A percentile compares a stretch with the other conserved stretches of the same genome.
Evolutionary conservation across 1,140 invertebrate genomes (phyloP).

Genomic region (Galleria mellonella): DNA sequence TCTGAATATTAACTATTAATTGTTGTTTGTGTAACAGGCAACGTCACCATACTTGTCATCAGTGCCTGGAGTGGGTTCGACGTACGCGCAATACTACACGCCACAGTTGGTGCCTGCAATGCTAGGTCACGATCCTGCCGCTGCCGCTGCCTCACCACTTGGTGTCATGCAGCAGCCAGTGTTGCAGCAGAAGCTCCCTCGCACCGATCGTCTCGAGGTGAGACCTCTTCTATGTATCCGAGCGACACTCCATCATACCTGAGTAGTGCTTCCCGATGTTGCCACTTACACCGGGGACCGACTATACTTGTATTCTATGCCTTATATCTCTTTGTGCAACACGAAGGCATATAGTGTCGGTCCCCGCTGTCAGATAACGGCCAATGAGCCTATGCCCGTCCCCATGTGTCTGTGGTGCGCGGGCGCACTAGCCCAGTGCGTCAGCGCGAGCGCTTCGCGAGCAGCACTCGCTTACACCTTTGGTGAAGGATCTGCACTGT

Average conservation of each 20-base stretch:
- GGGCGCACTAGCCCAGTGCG: slow-evolving; percentile 43
- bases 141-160: slow-evolving; percentile 79
- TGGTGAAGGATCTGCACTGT: slow-evolving; percentile 51
- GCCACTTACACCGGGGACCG: slow-evolving; percentile 43
- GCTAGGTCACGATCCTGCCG: slow-evolving; percentile 88
- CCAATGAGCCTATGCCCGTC: slow-evolving; percentile 34
- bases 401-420: slow-evolving; percentile 47
- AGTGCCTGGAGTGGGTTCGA: slow-evolving; percentile 87
- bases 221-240: slow-evolving; percentile 14
- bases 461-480: slow-evolving; percentile 62
- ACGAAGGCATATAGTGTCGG: slow-evolving; percentile 25
- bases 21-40: slow-evolving; percentile 77
- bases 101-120: slow-evolving; percentile 89
- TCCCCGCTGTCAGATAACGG: slow-evolving; percentile 38
- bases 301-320: slow-evolving; percentile 7
- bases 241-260: slow-evolving; percentile 12
- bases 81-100: slow-evolving; percentile 91
- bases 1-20: not conserved
- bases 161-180: slow-evolving; percentile 88
- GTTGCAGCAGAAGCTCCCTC: slow-evolving; percentile 92
- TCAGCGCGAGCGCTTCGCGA: slow-evolving; percentile 58
- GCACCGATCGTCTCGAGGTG: slow-evolving; percentile 97
- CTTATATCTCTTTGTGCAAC: too few species aligned
- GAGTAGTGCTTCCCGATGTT: slow-evolving; percentile 54
- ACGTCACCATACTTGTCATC: slow-evolving; percentile 92